phyloP scores from a whole-genome alignment of 2,113 vertebrate species.

The Uria lomvia region DNA sequence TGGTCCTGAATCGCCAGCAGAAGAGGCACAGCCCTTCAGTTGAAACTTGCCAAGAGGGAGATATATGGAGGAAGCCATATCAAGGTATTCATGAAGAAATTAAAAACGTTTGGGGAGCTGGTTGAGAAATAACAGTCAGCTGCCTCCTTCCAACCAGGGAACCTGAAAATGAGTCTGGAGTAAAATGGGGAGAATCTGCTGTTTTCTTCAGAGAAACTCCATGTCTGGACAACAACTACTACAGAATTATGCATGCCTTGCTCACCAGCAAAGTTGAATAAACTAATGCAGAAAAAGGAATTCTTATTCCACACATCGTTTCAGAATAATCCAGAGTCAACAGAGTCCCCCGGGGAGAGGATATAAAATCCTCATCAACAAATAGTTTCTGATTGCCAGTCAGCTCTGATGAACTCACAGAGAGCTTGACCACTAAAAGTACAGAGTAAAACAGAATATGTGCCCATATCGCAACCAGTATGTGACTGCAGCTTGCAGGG shows the following conservation, averaged over 20 bases:
- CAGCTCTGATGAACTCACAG: background rate
- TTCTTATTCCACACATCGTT: background rate
- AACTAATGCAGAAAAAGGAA: background rate
- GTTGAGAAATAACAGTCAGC: background rate
- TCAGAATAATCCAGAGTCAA: background rate
- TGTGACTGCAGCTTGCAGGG: background rate
- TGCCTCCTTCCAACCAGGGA: background rate
- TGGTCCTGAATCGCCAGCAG: background rate
- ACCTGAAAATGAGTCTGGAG: background rate
- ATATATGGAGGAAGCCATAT: background rate
- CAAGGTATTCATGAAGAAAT: background rate
- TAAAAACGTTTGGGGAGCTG: background rate
- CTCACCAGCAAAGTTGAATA: background rate
- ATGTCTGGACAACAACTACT: background rate
- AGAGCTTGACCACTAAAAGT: background rate
- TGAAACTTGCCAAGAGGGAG: background rate
- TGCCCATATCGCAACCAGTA: background rate
- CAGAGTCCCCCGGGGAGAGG: background rate
- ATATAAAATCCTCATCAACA: background rate
- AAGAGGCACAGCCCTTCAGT: background rate
- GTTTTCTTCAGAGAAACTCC: background rate
- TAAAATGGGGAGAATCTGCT: background rate
- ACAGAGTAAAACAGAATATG: background rate
- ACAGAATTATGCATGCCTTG: background rate
- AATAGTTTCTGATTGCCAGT: background rate